These are phyloP conservation scores for Lanius ludovicianus DNA, from an alignment of 2,113 vertebrate species.

Conservation along the genomic window DNA sequence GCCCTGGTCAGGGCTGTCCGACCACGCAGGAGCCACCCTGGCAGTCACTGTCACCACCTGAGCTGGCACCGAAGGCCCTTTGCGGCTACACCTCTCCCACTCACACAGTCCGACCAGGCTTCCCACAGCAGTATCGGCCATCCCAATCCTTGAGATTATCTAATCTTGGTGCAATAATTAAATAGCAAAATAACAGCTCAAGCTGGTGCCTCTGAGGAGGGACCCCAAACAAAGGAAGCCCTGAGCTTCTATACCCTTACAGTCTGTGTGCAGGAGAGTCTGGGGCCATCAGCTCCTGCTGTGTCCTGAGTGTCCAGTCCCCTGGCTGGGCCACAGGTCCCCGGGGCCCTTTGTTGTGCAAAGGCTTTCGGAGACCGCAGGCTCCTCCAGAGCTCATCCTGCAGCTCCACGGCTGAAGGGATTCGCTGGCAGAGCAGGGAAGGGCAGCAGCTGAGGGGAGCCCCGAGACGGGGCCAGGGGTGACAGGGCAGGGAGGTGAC, in stretches of 20 bases:
- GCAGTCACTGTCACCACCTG: not conserved
- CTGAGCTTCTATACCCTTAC: not conserved
- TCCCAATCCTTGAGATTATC: not conserved
- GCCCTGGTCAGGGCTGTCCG: rapidly evolving
- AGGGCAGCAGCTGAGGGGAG: not conserved
- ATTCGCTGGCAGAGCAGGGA: not conserved
- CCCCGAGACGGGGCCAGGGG: rapidly evolving
- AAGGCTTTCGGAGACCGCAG: no score
- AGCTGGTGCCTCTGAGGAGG: not conserved
- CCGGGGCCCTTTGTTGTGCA: rapidly evolving
- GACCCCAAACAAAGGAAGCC: not conserved
- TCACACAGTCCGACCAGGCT: no score
- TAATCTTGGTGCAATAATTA: not conserved
- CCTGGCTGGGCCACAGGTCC: not conserved
- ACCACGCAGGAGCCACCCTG: not conserved
- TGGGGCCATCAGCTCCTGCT: not conserved
- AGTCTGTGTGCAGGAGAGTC: not conserved
- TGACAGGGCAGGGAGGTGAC: not conserved
- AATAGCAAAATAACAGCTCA: not conserved
- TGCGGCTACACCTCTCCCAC: not conserved
- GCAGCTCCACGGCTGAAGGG: not conserved
- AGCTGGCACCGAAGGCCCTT: not conserved
- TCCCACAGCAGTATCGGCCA: not conserved
- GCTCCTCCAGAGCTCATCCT: not conserved
- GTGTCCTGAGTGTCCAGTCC: not conserved